phyloP scores from a whole-genome alignment of 2,888 invertebrate species.

The Lasioglossum vierecki region DNA sequence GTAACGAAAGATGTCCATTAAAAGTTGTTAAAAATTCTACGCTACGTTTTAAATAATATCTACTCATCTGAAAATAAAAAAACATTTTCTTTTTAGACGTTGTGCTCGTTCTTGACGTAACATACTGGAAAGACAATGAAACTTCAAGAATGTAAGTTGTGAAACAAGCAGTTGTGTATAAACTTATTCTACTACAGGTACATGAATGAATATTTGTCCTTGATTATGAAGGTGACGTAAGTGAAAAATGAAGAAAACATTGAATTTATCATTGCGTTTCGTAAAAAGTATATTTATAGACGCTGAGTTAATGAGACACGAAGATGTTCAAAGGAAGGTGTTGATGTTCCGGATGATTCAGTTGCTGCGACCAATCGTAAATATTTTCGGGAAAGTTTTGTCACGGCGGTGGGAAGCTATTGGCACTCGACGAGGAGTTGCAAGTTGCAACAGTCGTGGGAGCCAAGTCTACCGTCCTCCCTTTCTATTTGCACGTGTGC shows the following conservation, averaged over 20 bases:
- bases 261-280: not conserved
- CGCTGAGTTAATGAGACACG: not conserved
- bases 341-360: conserved; percentile 6
- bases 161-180: not conserved
- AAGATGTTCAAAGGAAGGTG: conserved; percentile 1
- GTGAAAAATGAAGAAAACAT: not conserved
- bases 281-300: not conserved
- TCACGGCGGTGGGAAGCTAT: not conserved
- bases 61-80: too few relatives aligned
- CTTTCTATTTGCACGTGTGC: not conserved
- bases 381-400: conserved; percentile 5
- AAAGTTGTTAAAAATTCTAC: too few relatives aligned
- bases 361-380: conserved; percentile 1
- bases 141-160: not conserved
- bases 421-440: not conserved
- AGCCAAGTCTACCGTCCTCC: not conserved
- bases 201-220: not conserved
- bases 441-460: not conserved
- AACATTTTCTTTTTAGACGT: too few relatives aligned
- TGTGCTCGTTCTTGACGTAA: not conserved
- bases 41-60: too few relatives aligned
- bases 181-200: not conserved
- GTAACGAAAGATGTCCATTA: too few relatives aligned
- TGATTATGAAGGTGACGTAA: not conserved
- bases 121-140: not conserved